A percentile compares a stretch with the other conserved stretches of the same genome.
Conservation (phyloP, 2,113 vertebrate genomes). For the Lynx canadensis region DNA sequence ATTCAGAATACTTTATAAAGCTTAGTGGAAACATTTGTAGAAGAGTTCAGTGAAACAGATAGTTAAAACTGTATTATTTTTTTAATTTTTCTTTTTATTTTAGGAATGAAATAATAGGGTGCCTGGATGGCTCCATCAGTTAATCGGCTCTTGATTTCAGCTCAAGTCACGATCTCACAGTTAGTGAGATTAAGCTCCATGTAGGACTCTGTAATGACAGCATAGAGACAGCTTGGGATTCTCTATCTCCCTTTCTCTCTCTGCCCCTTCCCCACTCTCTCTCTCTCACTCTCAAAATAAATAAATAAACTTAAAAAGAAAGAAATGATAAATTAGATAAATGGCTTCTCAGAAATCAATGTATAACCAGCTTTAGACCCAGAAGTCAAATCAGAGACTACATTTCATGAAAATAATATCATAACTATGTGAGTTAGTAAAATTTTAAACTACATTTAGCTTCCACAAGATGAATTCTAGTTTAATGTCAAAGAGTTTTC, state of each 20-base stretch:
- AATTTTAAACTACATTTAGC: not conserved
- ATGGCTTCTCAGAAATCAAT: not conserved
- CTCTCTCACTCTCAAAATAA: too few species aligned
- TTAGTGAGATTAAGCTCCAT: too few species aligned
- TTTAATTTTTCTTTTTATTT: not conserved
- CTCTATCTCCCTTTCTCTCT: too few species aligned
- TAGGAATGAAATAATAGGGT: not conserved
- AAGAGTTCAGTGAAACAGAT: not conserved
- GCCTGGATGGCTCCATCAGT: too few species aligned
- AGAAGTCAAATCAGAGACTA: not conserved
- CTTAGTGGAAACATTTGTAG: not conserved
- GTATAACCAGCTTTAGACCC: not conserved
- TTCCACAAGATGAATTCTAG: slow-evolving; percentile 21
- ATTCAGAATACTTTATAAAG: not conserved
- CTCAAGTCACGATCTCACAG: too few species aligned
- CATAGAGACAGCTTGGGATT: too few species aligned
- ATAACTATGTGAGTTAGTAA: not conserved
- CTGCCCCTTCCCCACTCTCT: too few species aligned
- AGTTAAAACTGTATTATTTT: not conserved
- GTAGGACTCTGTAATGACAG: too few species aligned
- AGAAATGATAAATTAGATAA: slow-evolving; percentile 20
- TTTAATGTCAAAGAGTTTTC: not conserved
- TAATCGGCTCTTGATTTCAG: too few species aligned
- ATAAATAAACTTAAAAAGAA: not conserved
- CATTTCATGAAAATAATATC: not conserved